Conservation (phyloP, 2,797 vertebrate species). For the Thamnophis elegans region DNA sequence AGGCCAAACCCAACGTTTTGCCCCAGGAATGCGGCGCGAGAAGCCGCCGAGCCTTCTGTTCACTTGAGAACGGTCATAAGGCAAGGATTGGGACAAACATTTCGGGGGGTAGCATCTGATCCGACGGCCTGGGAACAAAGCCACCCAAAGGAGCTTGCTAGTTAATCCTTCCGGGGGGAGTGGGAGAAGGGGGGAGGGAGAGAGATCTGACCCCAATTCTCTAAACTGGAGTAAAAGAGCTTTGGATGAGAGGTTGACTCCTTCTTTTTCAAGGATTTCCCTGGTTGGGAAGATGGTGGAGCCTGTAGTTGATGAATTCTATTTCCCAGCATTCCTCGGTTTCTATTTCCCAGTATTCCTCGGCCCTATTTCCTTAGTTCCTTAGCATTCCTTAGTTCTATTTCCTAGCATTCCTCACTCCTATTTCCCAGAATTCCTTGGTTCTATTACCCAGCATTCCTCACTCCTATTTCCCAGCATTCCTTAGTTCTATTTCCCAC, state of each 20-base stretch:
- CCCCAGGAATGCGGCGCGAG: conserved; percentile 76
- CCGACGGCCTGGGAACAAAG: conserved; percentile 71
- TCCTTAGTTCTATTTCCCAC: too few species aligned
- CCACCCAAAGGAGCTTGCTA: conserved; percentile 60
- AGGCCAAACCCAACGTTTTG: too few species aligned
- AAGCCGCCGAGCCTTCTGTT: conserved; percentile 78
- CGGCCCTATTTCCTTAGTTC: too few species aligned
- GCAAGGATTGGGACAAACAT: conserved; percentile 88
- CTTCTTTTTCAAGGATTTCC: neutral
- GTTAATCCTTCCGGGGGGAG: conserved; percentile 70
- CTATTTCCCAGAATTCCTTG: too few species aligned
- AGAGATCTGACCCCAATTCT: conserved; percentile 53
- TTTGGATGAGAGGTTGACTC: neutral
- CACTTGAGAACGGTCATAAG: conserved; percentile 91
- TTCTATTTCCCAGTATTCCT: too few species aligned
- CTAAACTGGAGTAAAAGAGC: conserved; percentile 32
- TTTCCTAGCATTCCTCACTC: too few species aligned
- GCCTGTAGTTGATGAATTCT: neutral
- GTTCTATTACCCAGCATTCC: too few species aligned
- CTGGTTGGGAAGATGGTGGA: neutral
- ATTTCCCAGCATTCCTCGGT: neutral
- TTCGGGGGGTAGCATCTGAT: conserved; percentile 73
- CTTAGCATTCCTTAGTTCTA: too few species aligned
- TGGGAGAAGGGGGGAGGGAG: neutral
- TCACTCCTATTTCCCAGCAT: too few species aligned